Conservation (phyloP, 92 coral and sea anemone genomes). For the Zoanthus sociatus region DNA sequence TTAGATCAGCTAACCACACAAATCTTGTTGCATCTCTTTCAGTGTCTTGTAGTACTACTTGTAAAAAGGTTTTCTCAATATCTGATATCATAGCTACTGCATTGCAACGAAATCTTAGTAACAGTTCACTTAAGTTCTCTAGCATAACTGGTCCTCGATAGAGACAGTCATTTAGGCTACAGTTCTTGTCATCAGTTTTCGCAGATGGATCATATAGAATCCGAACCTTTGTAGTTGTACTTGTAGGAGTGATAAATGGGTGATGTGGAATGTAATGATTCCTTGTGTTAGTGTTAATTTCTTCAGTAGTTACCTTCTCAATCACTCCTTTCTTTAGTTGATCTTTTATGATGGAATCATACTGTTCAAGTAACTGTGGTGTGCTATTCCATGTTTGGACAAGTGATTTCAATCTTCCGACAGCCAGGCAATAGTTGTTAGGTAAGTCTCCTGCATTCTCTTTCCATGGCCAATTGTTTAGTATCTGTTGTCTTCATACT, state of each 20-base stretch:
- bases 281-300: conserved; percentile 7
- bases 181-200: background rate
- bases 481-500: conserved; percentile 28
- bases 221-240: conserved; percentile 60
- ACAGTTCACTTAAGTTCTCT: conserved; percentile 27
- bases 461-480: conserved; percentile 46
- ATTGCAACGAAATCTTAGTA: conserved; percentile 24
- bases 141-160: conserved; percentile 45
- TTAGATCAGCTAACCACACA: conserved; percentile 37
- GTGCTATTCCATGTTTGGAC: background rate
- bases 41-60: background rate
- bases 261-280: conserved; percentile 67
- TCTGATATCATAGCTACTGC: conserved; percentile 8
- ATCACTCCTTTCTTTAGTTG: conserved; percentile 55
- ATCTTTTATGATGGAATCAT: conserved; percentile 43
- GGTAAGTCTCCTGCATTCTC: conserved; percentile 37
- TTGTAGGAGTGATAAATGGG: conserved; percentile 51
- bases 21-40: conserved; percentile 39
- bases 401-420: background rate
- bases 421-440: conserved; percentile 35
- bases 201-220: conserved; percentile 66
- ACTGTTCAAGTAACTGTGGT: conserved; percentile 26
- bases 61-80: conserved; percentile 31
- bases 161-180: conserved; percentile 60
- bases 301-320: conserved; percentile 33